These are phyloP conservation scores for Corythaixoides concolor DNA, from an alignment of 2,113 vertebrate genomes.

Conservation along the genomic window DNA sequence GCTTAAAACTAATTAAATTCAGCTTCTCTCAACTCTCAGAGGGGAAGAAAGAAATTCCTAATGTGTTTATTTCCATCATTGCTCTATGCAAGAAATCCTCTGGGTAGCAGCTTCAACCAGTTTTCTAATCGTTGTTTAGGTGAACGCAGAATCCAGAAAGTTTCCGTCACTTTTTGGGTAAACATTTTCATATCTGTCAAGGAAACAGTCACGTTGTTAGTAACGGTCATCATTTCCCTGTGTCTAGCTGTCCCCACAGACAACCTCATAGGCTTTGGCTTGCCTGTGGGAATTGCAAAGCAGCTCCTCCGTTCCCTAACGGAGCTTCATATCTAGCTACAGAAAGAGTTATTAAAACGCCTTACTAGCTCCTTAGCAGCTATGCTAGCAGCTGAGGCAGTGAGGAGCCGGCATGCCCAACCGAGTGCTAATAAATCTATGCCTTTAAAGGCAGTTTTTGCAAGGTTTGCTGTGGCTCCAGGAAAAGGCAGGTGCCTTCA, in stretches of 20 bases:
- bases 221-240: not conserved
- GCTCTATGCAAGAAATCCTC: not conserved
- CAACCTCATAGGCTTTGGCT: not conserved
- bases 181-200: not conserved
- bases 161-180: not conserved
- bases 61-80: not conserved
- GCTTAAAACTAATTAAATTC: constrained; percentile 36
- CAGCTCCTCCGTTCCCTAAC: not conserved
- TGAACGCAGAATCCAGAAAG: not conserved
- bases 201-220: not conserved
- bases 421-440: not conserved
- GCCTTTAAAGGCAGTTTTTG: not conserved
- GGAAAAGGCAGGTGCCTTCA: not conserved
- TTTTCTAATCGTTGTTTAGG: not conserved
- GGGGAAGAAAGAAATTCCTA: not conserved
- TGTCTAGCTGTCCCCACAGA: not conserved
- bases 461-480: not conserved
- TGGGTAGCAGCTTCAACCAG: not conserved
- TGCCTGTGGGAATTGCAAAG: not conserved
- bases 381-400: not conserved
- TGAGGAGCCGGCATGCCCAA: not conserved
- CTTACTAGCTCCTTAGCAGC: not conserved
- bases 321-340: not conserved
- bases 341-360: not conserved
- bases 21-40: not conserved